Conservation (phyloP, 2,797 vertebrate species). For the Florisuga fusca region DNA sequence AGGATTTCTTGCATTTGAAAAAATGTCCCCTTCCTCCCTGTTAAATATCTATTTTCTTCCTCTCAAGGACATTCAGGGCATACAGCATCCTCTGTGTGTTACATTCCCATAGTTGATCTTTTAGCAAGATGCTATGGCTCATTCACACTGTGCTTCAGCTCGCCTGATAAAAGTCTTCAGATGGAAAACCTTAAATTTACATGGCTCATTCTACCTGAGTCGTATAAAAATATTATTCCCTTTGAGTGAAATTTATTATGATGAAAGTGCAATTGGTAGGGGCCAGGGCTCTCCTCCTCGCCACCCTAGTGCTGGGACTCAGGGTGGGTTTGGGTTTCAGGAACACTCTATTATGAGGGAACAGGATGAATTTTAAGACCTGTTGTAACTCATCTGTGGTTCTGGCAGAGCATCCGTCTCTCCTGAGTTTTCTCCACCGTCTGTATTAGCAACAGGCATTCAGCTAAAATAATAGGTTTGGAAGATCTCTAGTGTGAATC, state of each 20-base stretch:
- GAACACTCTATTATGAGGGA: not conserved
- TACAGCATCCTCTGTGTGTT: rapidly evolving
- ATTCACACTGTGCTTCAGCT: not conserved
- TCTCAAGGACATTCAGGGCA: not conserved
- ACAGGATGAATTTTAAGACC: not conserved
- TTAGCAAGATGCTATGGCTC: not conserved
- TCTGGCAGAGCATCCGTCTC: slow-evolving; percentile 10
- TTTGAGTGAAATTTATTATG: not conserved
- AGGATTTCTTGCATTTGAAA: not conserved
- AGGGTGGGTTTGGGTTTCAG: not conserved
- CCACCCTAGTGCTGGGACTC: not conserved
- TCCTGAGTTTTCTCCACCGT: not conserved
- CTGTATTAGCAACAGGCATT: not conserved
- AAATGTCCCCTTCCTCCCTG: not conserved
- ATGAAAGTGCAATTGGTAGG: not conserved
- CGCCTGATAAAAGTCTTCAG: not conserved
- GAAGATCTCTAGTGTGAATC: not conserved
- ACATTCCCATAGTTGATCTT: rapidly evolving
- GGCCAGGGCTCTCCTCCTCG: not conserved
- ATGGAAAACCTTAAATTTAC: not conserved
- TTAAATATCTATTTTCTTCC: not conserved
- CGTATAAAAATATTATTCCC: not conserved
- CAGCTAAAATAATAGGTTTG: not conserved
- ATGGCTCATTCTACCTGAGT: not conserved
- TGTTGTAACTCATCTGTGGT: not conserved